Base-by-base conservation (phyloP, 2,888 invertebrate genomes). In the Mesorhabditis sp. region DNA sequence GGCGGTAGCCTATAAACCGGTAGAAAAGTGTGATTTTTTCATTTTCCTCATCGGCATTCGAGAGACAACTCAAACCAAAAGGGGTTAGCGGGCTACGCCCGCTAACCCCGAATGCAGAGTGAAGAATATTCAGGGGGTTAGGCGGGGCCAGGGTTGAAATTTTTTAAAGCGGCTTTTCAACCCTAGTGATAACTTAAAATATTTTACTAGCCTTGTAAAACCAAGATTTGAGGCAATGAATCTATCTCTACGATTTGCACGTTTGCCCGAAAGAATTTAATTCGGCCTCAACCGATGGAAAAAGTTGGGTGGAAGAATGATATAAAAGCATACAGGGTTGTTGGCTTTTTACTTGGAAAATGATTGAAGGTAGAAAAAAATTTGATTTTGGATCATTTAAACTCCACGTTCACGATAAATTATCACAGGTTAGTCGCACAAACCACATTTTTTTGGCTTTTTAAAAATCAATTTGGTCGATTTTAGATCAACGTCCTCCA, bases 231-330 rank as follows among this genome's bases (percentile, higher is more conserved):
- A 90, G 90, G 95, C 96, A 3, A 95, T 96, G 92, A 94, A 94
- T 89, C 89, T 94, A 72, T n/a, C 88, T 96, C 3, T 92, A 93
- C 86, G 90, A 91, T 80, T 87, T 95, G 69, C 90, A 91, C 82
- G 91, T 92, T 87, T 90, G 84, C 42, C 79, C 83, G 5, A 74
- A 76, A 15, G 70, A 72, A 41, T 81, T 83, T 65, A 76, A 79
- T 41, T 65, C 70, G 7, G 13, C 68, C 5, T 94, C 94, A 0
- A 94, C 95, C 0, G 87, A 96, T 71, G 90, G 92, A 84, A 91
- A 93, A 0, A 96, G 95, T 95, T 88, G 96, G 4, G 92, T 92
- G 84, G 91, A 92, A 45, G 94, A 95, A 86, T 94, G 92, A 0
- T 89, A 90, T 73, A 90, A 91, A 28, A 93, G 93, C 80, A 88